Evolutionary conservation across 2,888 invertebrate species (phyloP).

Genomic region (Acholoe squamosa): DNA sequence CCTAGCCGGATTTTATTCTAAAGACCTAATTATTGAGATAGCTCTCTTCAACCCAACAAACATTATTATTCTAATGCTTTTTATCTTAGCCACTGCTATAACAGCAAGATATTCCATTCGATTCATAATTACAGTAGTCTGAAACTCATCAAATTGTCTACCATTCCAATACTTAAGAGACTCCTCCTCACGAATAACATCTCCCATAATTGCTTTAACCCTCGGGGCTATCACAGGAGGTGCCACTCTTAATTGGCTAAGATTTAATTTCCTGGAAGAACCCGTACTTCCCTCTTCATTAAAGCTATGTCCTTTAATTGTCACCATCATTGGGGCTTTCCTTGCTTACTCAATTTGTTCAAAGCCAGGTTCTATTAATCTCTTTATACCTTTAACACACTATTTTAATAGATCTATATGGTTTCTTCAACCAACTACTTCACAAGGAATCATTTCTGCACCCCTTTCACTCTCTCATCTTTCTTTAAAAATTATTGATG

Average conservation of each 20-base stretch:
- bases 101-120: slow-evolving; percentile 69
- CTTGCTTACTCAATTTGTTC: not conserved
- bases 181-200: slow-evolving; percentile 38
- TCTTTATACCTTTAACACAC: not conserved
- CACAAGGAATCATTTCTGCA: slow-evolving; percentile 58
- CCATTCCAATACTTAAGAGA: slow-evolving; percentile 58
- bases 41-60: slow-evolving; percentile 62
- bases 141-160: slow-evolving; percentile 47
- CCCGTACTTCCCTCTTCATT: slow-evolving; percentile 57
- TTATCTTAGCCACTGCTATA: slow-evolving; percentile 67
- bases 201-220: slow-evolving; percentile 65
- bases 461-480: slow-evolving; percentile 59
- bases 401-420: slow-evolving; percentile 66
- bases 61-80: slow-evolving; percentile 64
- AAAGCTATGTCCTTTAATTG: slow-evolving; percentile 65
- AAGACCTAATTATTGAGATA: slow-evolving; percentile 76
- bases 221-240: slow-evolving; percentile 66
- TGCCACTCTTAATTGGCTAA: slow-evolving; percentile 64
- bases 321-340: slow-evolving; percentile 59
- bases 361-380: not conserved
- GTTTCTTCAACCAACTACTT: slow-evolving; percentile 67
- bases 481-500: slow-evolving; percentile 68
- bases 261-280: slow-evolving; percentile 15
- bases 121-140: slow-evolving; percentile 66
- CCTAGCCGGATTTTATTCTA: slow-evolving; percentile 78